A percentile compares a stretch with the other conserved stretches of the same genome.
Evolutionary conservation across 2,113 vertebrate genomes (phyloP).

Genomic region (Sus scrofa): T2T-Sscrofa CM000830.6:65442501-65443000

Average conservation of each 20-base stretch:
- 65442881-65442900: background rate
- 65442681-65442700: conserved; percentile 8
- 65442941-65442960: background rate
- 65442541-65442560: background rate
- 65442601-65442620: background rate
- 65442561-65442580: background rate
- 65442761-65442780: background rate
- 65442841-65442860: conserved; percentile 29
- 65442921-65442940: background rate
- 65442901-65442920: background rate
- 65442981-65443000: background rate
- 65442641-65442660: background rate
- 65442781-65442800: background rate
- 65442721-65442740: conserved; percentile 33
- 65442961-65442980: background rate
- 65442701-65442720: background rate
- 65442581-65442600: background rate
- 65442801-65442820: background rate
- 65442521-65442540: background rate
- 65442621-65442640: background rate
- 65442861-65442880: background rate
- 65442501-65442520: background rate
- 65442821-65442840: background rate
- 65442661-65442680: background rate
- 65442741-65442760: background rate